These are phyloP conservation scores for Hydrotaea diabolus DNA, from an alignment of 2,888 invertebrate species.

Conservation along the genomic window DNA sequence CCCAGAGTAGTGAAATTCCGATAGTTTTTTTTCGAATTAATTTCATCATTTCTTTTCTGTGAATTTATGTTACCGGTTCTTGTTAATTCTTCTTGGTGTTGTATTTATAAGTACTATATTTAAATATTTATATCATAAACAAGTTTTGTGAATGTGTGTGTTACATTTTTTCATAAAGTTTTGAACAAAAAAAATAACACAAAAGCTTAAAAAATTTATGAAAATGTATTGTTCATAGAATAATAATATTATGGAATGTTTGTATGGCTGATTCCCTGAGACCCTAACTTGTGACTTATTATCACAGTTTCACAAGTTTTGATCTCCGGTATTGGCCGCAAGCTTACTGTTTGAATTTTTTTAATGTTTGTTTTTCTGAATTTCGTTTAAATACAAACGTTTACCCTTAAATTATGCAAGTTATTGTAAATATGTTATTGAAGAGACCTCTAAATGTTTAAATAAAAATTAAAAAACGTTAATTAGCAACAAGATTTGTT, in stretches of 20 bases:
- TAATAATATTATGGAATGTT: slow-evolving; percentile 75
- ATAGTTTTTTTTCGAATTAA: too few relatives aligned
- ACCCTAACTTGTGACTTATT: slow-evolving; percentile 82
- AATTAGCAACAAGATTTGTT: not conserved
- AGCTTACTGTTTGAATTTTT: slow-evolving; percentile 78
- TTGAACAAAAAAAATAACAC: slow-evolving; percentile 2
- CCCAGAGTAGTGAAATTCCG: not conserved
- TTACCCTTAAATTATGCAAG: not conserved
- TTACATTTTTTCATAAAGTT: slow-evolving; percentile 18
- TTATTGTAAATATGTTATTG: slow-evolving; percentile 22
- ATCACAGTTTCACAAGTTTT: slow-evolving; percentile 82
- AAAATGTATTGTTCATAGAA: slow-evolving; percentile 52
- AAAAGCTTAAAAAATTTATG: not conserved
- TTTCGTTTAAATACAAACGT: slow-evolving; percentile 13
- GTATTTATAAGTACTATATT: slow-evolving; percentile 29
- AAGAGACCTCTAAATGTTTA: too few relatives aligned
- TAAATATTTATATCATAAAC: too few relatives aligned
- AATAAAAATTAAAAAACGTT: not conserved
- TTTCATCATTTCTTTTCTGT: not conserved
- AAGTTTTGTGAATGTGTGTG: slow-evolving; percentile 52
- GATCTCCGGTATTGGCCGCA: slow-evolving; percentile 82
- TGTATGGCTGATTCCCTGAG: slow-evolving; percentile 82
- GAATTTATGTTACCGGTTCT: slow-evolving; percentile 16
- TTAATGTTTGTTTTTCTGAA: slow-evolving; percentile 41
- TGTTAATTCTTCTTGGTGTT: slow-evolving; percentile 31